A percentile compares a stretch with the other conserved stretches of the same genome.
phyloP scores from a whole-genome alignment of 2,113 vertebrate genomes.

The Prietella phreatophila region DNA sequence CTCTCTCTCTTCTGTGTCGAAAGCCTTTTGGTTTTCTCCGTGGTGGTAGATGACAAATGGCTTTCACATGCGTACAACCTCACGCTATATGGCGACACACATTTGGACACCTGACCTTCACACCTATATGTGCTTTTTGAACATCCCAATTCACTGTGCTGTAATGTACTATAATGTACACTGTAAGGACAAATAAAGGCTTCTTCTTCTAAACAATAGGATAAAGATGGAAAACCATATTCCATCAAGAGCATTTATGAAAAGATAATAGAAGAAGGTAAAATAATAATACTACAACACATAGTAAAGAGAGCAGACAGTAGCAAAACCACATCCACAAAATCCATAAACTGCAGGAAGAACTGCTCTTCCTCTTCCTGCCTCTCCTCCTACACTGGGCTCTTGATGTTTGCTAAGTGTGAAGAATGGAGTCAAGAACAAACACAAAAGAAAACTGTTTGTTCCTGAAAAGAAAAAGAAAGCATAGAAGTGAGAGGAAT shows the following conservation, averaged over 20 bases:
- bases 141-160: not conserved
- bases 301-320: not conserved
- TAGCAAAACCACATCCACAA: not conserved
- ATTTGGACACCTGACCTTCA: not conserved
- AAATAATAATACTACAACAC: not conserved
- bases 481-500: not conserved
- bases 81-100: not conserved
- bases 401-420: conserved; percentile 18
- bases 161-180: too few relatives aligned
- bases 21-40: not conserved
- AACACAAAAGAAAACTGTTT: not conserved
- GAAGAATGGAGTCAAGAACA: conserved; percentile 26
- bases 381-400: not conserved
- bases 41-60: not conserved
- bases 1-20: not conserved
- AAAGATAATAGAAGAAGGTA: not conserved
- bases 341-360: not conserved
- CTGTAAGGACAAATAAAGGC: too few relatives aligned
- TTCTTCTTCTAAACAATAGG: not conserved
- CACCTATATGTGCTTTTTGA: not conserved
- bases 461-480: not conserved
- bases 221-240: not conserved
- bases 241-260: not conserved
- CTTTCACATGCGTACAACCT: not conserved
- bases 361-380: not conserved